Base-by-base conservation (phyloP, 2,113 vertebrate genomes). In the Tachysurus fulvidraco region DNA sequence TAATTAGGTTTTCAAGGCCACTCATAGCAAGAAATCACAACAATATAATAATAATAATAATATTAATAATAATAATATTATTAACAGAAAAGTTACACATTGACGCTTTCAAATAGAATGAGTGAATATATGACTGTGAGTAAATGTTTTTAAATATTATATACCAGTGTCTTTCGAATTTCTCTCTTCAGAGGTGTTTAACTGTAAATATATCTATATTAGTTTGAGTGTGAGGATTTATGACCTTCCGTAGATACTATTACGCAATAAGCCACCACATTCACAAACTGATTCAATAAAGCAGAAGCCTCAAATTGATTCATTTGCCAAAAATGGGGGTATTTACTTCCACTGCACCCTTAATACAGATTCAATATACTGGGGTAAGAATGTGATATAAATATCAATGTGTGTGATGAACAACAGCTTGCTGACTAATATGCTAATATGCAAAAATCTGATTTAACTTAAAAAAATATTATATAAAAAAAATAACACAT, bases 341-440 rank as follows among this genome's bases (percentile, higher is more conserved):
- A 62, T 84, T 46, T 62, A 78, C 73, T 65, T 69, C 59, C 59
- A 65, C 28, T 65, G 73, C 73, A 71, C 30, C 81, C 64, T 83
- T 69, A 54, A 83, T n/a, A 67, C 25, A 73, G 30, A 64, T 46
- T 85, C 13, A 78, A 64, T 81, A 81, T 79, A 79, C 19, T 60
- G 17, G 17, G 16, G 21, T 76, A 76, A 52, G 17, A 30, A 21
- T 57, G 52, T 57, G 3, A 79, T 59, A 71, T 57, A 36, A 67
- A 86, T 80, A 86, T 78, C 19, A 80, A 52, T 36, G 30, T 19
- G 23, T 57, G 60, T 80, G 59, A 86, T 67, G 28, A 44, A 55
- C 19, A 14, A 80, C 62, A 86, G 23, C 76, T 80, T 77, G 25
- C 41, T 44, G 25, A 64, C 25, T 52, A 25, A 54, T 76, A 64